Evolutionary conservation across 2,888 invertebrate species (phyloP), one percentile per base, ranked within the genome.

Genomic region (Archips xylosteana): DNA sequence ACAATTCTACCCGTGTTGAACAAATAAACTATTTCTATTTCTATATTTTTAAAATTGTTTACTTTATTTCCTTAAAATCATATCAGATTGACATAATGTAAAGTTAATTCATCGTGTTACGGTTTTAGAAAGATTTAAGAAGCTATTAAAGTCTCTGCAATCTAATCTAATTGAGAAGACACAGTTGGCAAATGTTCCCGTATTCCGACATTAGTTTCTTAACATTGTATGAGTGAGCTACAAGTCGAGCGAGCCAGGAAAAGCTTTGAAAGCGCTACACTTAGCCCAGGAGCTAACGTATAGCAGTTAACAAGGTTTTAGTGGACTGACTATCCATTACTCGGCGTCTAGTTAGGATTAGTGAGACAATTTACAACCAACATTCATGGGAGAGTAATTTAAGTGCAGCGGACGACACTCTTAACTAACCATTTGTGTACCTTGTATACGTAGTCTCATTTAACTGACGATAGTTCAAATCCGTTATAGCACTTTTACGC

Each of bases 301-400:
- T 81, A 65, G 74, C 75, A 75, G 77, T 82, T 84, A 81, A 84
- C 84, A 75, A 78, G 78, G 78, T 82, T 84, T 78, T 42, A 82
- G 78, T 75, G 74, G 75, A 76, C 77, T 76, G 75, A 65, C 78
- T 77, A 75, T 77, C 77, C 78, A 80, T 82, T 78, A 82, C 67
- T 63, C 59, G 39, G 6, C 57, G 67, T 67, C 54, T 63, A 39
- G 54, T 57, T 72, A 8, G 57, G 47, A 64, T 69, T 63, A 73
- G 59, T 5, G 15, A 23, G 62, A 39, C 63, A 59, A 64, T 69
- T 60, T 69, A 68, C 73, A 42, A 34, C 34, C 23, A 4, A 10
- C 32, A 23, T 54, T 54, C 54, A 36, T 59, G 42, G 36, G n/a
- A 13, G 57, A 67, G 32, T 32, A 45, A 39, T 54, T 54, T 54